Evolutionary conservation across 2,888 invertebrate species (phyloP).

Genomic region (Rosalia funebris): DNA sequence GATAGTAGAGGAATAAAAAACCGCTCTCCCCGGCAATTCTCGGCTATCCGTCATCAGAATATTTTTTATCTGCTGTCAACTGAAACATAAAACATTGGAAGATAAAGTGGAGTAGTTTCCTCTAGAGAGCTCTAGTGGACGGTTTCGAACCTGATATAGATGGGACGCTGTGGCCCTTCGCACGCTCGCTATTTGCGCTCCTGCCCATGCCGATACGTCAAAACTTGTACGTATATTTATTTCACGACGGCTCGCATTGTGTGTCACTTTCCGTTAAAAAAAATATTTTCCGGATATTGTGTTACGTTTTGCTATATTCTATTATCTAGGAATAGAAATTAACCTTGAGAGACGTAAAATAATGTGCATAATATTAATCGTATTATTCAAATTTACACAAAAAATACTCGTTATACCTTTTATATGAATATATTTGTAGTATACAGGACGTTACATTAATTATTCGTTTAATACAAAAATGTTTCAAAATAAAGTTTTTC

Average conservation of each 20-base stretch:
- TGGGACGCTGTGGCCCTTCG: slow-evolving; percentile 42
- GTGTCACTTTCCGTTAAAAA: slow-evolving; percentile 29
- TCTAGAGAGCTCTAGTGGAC: slow-evolving; percentile 59
- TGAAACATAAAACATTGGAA: slow-evolving; percentile 64
- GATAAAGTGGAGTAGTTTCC: slow-evolving; percentile 64
- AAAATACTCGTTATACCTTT: too few species aligned
- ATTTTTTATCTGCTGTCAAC: slow-evolving; percentile 65
- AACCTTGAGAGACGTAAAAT: too few species aligned
- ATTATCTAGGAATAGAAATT: too few species aligned
- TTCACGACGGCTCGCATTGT: slow-evolving; percentile 38
- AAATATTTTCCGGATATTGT: too few species aligned
- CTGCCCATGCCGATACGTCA: slow-evolving; percentile 39
- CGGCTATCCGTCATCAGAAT: slow-evolving; percentile 63
- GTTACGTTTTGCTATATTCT: too few species aligned
- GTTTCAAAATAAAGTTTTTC: too few species aligned
- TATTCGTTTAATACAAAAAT: too few species aligned
- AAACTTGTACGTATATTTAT: slow-evolving; percentile 39
- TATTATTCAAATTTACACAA: too few species aligned
- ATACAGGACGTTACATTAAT: too few species aligned
- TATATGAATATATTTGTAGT: too few species aligned
- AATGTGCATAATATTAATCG: too few species aligned
- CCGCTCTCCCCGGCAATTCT: slow-evolving; percentile 56
- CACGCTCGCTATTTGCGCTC: slow-evolving; percentile 25
- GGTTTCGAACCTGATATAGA: slow-evolving; percentile 57
- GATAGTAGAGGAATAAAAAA: slow-evolving; percentile 58